phyloP scores from a whole-genome alignment of 2,888 invertebrate species.

The Drosophila fungiperda region DNA sequence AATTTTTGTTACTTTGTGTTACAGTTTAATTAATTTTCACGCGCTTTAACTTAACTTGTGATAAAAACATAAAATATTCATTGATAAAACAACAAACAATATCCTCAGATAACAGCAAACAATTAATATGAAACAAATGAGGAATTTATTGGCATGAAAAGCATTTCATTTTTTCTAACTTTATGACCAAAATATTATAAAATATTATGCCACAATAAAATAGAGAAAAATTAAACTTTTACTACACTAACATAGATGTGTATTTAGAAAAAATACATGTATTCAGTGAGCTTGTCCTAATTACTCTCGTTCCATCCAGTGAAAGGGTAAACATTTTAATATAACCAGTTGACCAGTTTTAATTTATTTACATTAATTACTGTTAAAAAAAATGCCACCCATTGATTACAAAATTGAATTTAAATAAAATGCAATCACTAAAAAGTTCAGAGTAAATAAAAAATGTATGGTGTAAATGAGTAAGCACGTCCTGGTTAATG shows the following conservation, averaged over 20 bases:
- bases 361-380: slow-evolving; percentile 80
- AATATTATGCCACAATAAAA: slow-evolving; percentile 14
- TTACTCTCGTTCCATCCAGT: slow-evolving; percentile 33
- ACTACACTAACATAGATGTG: background rate
- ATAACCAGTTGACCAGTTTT: slow-evolving; percentile 49
- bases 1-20: slow-evolving; percentile 11
- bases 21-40: slow-evolving; percentile 61
- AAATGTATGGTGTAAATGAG: slow-evolving; percentile 30
- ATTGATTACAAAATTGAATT: slow-evolving; percentile 75
- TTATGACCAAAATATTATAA: slow-evolving; percentile 4
- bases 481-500: slow-evolving; percentile 56
- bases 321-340: slow-evolving; percentile 59
- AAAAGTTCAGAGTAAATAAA: slow-evolving; percentile 25
- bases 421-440: slow-evolving; percentile 66
- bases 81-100: slow-evolving; percentile 25
- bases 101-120: slow-evolving; percentile 4
- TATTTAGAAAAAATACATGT: background rate
- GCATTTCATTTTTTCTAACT: slow-evolving; percentile 18
- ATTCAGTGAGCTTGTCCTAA: slow-evolving; percentile 14
- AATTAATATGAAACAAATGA: slow-evolving; percentile 11
- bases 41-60: slow-evolving; percentile 26
- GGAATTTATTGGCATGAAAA: slow-evolving; percentile 15
- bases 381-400: slow-evolving; percentile 68
- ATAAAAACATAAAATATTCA: slow-evolving; percentile 30
- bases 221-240: background rate